A percentile compares a stretch with the other conserved stretches of the same genome.
phyloP scores from a whole-genome alignment of 64 coral and sea anemone species.

The Montipora foliosa region DNA sequence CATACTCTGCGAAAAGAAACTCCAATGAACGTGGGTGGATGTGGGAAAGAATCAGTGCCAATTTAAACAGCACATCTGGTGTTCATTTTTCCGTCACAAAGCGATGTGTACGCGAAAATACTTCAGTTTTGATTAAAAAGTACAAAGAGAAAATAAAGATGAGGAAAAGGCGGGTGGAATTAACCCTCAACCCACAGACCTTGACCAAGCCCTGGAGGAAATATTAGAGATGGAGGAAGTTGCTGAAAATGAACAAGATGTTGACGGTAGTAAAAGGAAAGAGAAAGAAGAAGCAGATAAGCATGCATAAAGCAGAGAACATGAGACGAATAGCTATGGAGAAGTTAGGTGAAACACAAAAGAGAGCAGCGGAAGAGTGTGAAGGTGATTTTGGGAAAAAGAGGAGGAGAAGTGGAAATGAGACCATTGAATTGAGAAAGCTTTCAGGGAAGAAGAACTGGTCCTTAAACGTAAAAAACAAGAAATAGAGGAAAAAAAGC shows the following conservation, averaged over 20 bases:
- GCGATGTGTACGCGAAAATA: slow-evolving; percentile 58
- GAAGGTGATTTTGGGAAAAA: slow-evolving; percentile 10
- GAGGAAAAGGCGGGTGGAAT: slow-evolving; percentile 35
- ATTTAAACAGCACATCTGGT: slow-evolving; percentile 33
- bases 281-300: too few relatives aligned
- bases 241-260: too few relatives aligned
- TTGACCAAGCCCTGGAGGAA: too few relatives aligned
- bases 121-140: slow-evolving; percentile 49
- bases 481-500: background rate
- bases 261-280: too few relatives aligned
- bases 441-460: slow-evolving; percentile 49
- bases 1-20: too few relatives aligned
- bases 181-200: too few relatives aligned
- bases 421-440: slow-evolving; percentile 46
- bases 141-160: slow-evolving; percentile 67
- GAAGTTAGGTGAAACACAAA: too few relatives aligned
- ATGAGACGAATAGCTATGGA: too few relatives aligned
- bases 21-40: too few relatives aligned
- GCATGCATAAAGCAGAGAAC: too few relatives aligned
- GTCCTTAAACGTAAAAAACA: slow-evolving; percentile 54
- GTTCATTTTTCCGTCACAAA: slow-evolving; percentile 31
- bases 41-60: slow-evolving; percentile 17
- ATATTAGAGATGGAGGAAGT: too few relatives aligned
- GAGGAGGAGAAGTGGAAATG: slow-evolving; percentile 61
- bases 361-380: slow-evolving; percentile 16